These are phyloP conservation scores for Mustela erminea DNA, from an alignment of 2,797 vertebrate species.

Conservation along the genomic window DNA sequence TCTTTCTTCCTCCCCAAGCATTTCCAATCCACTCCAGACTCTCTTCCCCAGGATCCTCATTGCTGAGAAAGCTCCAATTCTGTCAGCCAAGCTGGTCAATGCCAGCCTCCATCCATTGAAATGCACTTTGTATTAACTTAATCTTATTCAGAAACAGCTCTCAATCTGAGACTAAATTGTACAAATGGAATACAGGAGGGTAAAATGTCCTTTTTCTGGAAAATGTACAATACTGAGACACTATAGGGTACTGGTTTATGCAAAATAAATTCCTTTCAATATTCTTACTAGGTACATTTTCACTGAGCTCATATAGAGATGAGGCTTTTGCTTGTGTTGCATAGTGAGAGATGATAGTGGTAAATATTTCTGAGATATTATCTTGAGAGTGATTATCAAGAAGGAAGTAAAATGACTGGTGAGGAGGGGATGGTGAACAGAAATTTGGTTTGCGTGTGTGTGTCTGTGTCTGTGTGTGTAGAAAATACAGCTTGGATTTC, in stretches of 20 bases:
- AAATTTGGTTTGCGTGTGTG: background rate
- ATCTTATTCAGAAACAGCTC: background rate
- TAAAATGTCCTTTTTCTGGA: background rate
- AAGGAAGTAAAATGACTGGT: background rate
- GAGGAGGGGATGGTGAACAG: background rate
- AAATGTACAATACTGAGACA: background rate
- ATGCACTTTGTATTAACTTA: background rate
- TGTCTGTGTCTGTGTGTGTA: background rate
- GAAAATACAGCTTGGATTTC: background rate
- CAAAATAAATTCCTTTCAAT: background rate
- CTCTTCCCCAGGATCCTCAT: background rate
- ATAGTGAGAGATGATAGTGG: background rate
- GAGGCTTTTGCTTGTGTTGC: background rate
- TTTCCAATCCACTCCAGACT: background rate
- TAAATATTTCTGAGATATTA: background rate
- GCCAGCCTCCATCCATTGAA: background rate
- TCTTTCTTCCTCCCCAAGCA: accelerated
- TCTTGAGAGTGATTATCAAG: background rate
- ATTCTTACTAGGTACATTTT: background rate
- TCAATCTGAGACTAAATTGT: background rate
- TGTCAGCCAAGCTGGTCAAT: background rate
- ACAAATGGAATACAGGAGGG: background rate
- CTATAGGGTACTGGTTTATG: background rate
- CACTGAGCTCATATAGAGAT: background rate
- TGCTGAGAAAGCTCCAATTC: background rate